phyloP scores from a whole-genome alignment of 2,113 vertebrate genomes.

The Brachyhypopomus occidentalis region DNA sequence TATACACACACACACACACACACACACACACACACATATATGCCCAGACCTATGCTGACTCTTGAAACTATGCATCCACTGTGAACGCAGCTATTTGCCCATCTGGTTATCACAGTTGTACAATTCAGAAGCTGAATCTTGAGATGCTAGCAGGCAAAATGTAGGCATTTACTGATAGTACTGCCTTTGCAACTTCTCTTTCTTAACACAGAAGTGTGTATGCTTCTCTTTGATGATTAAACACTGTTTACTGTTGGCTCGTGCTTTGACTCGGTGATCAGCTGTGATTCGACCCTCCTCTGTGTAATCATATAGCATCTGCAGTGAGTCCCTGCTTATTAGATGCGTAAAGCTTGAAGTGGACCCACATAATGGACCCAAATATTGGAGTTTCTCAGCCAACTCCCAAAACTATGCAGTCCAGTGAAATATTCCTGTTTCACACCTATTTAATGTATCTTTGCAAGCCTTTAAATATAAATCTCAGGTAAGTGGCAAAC shows the following conservation, averaged over 20 bases:
- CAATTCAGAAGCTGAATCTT: constrained; percentile 14
- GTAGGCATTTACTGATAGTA: neutral
- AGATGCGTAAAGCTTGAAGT: neutral
- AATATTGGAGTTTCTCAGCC: neutral
- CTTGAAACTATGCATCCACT: neutral
- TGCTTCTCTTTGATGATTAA: constrained; percentile 26
- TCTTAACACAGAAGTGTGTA: constrained; percentile 13
- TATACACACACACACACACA: neutral
- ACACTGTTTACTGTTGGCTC: constrained; percentile 16
- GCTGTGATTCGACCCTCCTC: neutral
- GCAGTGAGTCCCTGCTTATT: constrained; percentile 22
- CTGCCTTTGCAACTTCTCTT: constrained; percentile 10
- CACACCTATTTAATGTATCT: no score
- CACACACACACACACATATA: neutral
- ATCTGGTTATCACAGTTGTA: neutral
- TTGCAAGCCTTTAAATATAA: no score
- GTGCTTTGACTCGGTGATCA: constrained; percentile 17
- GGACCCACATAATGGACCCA: neutral
- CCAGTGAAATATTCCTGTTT: neutral
- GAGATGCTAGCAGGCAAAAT: neutral
- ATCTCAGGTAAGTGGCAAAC: no score
- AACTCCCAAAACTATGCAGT: neutral
- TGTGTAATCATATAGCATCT: neutral
- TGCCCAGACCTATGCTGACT: neutral
- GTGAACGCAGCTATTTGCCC: neutral